Evolutionary conservation across 2,888 invertebrate genomes (phyloP), one percentile per base, ranked within the genome.

Genomic region (Archips crataeganus): DNA sequence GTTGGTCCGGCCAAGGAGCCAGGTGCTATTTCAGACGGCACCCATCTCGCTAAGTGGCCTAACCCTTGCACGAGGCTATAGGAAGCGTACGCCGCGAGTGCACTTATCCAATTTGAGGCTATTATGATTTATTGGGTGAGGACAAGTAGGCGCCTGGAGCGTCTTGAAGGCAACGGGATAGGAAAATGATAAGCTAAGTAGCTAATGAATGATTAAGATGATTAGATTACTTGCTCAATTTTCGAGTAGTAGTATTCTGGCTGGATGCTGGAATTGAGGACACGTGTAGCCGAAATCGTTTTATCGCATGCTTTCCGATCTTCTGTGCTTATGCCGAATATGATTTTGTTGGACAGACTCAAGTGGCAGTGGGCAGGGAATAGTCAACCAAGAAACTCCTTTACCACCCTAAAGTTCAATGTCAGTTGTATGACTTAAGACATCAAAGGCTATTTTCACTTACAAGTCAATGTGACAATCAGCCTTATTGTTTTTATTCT

Each of bases 41-140:
- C 75, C 75, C 69, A 75, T 72, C 67, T 49, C 60, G 49, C 61
- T 70, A 74, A 70, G 74, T 84, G 85, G 80, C 85, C 89, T 88
- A 90, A 90, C 86, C 85, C 71, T 79, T 77, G 77, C 78, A 75
- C 92, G 90, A 92, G 92, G 92, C 87, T 92, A 91, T 90, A 91
- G 93, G 93, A 93, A 91, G 87, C 87, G 81, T 81, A 83, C 84
- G 85, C 82, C 83, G 81, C 79, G 77, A 84, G 85, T 89, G 89
- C 90, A 90, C 89, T 94, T 94, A 94, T 94, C 88, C 94, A 94
- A 93, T 94, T 93, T 87, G 85, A 78, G 77, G 85, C 90, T 88
- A 94, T 94, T 93, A 93, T 90, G 92, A 93, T 93, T 92, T 93
- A 94, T 93, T 90, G 90, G 87, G 84, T 80, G 79, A 8, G 84